Percentiles rank a stretch among this genome's conserved stretches.
phyloP scores from a whole-genome alignment of 2,797 vertebrate genomes.

The Lithobates sylvaticus region DNA sequence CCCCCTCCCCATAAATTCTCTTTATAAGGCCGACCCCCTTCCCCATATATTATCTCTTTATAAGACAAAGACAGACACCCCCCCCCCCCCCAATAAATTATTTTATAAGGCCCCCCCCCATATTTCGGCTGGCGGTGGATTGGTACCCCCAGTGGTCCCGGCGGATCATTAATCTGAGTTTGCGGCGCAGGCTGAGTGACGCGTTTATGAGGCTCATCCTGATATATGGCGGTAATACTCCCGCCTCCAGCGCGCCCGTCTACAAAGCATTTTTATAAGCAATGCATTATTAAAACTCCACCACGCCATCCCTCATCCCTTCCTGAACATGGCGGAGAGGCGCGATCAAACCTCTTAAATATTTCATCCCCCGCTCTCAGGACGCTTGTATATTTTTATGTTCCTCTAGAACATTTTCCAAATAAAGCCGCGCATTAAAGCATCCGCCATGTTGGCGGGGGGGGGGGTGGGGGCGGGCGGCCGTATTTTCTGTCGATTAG shows the following conservation, averaged over 20 bases:
- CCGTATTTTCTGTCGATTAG: too few relatives aligned
- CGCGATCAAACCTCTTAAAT: constrained; percentile 66
- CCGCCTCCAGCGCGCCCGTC: not conserved
- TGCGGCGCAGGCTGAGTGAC: not conserved
- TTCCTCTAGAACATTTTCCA: not conserved
- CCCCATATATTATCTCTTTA: too few relatives aligned
- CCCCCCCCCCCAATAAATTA: too few relatives aligned
- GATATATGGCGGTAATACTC: constrained; percentile 1
- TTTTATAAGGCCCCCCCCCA: too few relatives aligned
- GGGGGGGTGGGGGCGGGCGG: too few relatives aligned
- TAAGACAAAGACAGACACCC: too few relatives aligned
- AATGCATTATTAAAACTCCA: constrained; percentile 61
- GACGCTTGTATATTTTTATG: not conserved
- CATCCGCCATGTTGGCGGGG: not conserved
- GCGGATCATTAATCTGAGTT: not conserved
- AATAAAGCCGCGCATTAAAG: constrained; percentile 15
- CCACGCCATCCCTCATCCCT: constrained; percentile 12
- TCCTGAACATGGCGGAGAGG: constrained; percentile 36
- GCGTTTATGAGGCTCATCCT: not conserved
- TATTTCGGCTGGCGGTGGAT: too few relatives aligned
- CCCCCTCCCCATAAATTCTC: too few relatives aligned
- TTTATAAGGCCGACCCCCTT: too few relatives aligned
- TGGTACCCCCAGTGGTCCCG: too few relatives aligned
- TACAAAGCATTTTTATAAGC: not conserved
- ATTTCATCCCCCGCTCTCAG: constrained; percentile 61